Base-by-base conservation (phyloP, 2,113 vertebrate genomes). In the Engraulis encrasicolus region DNA sequence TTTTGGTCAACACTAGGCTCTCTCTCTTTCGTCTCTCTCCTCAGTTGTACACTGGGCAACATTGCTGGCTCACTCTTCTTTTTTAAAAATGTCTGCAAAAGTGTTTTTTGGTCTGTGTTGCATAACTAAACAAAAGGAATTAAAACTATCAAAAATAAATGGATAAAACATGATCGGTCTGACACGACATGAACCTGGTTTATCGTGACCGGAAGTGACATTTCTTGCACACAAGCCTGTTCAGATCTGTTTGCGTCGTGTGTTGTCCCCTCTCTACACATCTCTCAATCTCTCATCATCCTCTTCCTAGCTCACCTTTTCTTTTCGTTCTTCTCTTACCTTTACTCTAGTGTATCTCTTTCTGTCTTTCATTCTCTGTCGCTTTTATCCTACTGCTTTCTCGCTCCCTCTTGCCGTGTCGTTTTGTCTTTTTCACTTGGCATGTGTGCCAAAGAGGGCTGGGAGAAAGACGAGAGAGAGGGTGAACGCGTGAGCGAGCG, bases 361-460 rank as follows among this genome's bases (percentile, higher is more conserved):
- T 50, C 37, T 78, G 61, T 84, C 81, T 82, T 37, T 66, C 87
- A 52, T 54, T 77, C 81, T 36, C 52, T 86, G 52, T 17, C 74
- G 34, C 80, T 83, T 79, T 77, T 80, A 54, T 78, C 66, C 66
- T 77, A 78, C 54, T 78, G 84, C 80, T 79, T 71, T 85, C 45
- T 50, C 37, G 58, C 81, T 84, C 81, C 78, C 50, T n/a, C n/a
- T n/a, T n/a, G n/a, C n/a, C n/a, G n/a, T 81, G 85, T 71, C 79
- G 50, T 79, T 37, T 54, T 86, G 54, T 20, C 79, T 48, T 82
- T 85, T 82, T 77, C 82, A 66, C 85, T 86, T 83, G 85, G 82
- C 85, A 78, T 79, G 49, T 5, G 77, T 84, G 85, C 88, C 88
- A 86, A 86, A 88, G 79, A 86, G 88, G 86, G 88, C 88, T 81